These are phyloP conservation scores for Fulmarus glacialis DNA, from an alignment of 2,113 vertebrate genomes.

Conservation along the genomic window DNA sequence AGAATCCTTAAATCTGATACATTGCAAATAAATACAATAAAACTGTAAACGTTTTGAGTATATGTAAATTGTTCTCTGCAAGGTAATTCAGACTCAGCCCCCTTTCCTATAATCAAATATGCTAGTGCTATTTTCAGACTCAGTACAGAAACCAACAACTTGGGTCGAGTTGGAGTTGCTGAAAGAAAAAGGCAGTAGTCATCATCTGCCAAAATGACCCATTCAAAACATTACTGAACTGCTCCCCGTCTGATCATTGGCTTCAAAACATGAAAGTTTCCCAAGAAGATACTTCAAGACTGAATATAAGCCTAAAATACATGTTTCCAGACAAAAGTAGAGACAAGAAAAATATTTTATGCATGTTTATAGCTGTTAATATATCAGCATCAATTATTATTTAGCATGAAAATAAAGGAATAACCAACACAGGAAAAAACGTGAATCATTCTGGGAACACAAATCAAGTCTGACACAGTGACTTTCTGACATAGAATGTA, in stretches of 20 bases:
- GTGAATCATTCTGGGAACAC: neutral
- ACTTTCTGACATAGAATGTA: neutral
- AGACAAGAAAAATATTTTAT: neutral
- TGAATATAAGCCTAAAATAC: neutral
- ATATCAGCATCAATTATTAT: neutral
- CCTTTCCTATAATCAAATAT: neutral
- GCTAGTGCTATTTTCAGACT: neutral
- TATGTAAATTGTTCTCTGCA: neutral
- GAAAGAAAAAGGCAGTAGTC: neutral
- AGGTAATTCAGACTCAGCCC: neutral
- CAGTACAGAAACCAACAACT: neutral
- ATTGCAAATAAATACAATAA: slow-evolving; percentile 29
- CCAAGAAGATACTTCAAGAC: neutral
- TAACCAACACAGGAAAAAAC: neutral
- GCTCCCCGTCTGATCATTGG: neutral
- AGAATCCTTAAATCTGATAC: slow-evolving; percentile 84
- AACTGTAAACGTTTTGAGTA: neutral
- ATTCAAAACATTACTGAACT: neutral
- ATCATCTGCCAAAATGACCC: neutral
- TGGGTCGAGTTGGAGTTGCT: neutral
- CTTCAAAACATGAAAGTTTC: neutral
- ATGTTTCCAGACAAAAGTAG: neutral
- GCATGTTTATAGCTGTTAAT: neutral
- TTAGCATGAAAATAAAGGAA: neutral
- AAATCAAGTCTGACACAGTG: neutral